Conservation (phyloP, 2,888 invertebrate genomes). For the Sturmia bella region DNA sequence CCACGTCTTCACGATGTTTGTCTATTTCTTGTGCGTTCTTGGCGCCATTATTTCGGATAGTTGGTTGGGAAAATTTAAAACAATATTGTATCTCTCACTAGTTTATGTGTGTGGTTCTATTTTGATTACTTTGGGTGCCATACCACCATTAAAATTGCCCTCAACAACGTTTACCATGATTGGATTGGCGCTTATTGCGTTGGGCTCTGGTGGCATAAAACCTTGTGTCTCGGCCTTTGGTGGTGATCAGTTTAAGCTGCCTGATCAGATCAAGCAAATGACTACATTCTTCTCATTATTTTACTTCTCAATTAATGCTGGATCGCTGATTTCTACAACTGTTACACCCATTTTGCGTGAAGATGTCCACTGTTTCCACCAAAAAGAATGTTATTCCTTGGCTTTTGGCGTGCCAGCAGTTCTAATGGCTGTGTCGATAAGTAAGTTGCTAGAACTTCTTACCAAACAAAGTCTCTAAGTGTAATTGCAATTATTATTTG, state of each 20-base stretch:
- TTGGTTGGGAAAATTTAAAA: slow-evolving; percentile 92
- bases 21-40: slow-evolving; percentile 85
- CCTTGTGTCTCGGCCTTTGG: slow-evolving; percentile 98
- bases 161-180: slow-evolving; percentile 84
- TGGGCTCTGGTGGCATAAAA: slow-evolving; percentile 97
- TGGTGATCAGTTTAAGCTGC: slow-evolving; percentile 94
- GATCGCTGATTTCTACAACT: slow-evolving; percentile 93
- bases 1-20: slow-evolving; percentile 94
- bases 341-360: slow-evolving; percentile 93
- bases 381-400: slow-evolving; percentile 89
- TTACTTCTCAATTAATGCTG: slow-evolving; percentile 96
- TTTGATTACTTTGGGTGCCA: slow-evolving; percentile 86
- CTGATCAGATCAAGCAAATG: slow-evolving; percentile 90
- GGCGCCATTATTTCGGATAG: slow-evolving; percentile 98
- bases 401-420: slow-evolving; percentile 95
- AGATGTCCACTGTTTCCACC: slow-evolving; percentile 89
- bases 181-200: slow-evolving; percentile 89
- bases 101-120: slow-evolving; percentile 92
- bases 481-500: slow-evolving; percentile 87
- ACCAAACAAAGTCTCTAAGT: too few relatives aligned
- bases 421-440: slow-evolving; percentile 82
- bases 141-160: slow-evolving; percentile 85
- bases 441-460: too few relatives aligned
- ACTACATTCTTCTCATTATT: slow-evolving; percentile 95
- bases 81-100: slow-evolving; percentile 92